These are phyloP conservation scores for Lutjanus argentimaculatus DNA, from an alignment of 2,797 vertebrate genomes.

Conservation along the genomic window DNA sequence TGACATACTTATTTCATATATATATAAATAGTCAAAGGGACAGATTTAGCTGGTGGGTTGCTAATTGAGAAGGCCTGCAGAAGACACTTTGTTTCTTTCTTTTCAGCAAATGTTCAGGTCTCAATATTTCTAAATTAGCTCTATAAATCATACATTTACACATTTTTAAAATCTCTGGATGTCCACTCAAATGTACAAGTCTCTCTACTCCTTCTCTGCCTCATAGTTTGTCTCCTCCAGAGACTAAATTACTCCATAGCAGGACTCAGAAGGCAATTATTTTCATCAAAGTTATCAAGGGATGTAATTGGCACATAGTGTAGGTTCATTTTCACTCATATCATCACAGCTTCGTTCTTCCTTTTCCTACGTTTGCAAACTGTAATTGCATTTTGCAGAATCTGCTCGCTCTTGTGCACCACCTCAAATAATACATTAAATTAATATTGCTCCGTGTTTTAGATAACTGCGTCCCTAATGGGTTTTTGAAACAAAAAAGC, in stretches of 20 bases:
- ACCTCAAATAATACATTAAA: background rate
- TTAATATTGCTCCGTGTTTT: background rate
- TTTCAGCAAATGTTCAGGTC: background rate
- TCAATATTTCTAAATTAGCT: background rate
- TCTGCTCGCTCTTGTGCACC: background rate
- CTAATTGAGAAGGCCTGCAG: too few relatives aligned
- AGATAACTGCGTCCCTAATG: background rate
- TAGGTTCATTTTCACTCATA: conserved; percentile 7
- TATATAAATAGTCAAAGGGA: too few relatives aligned
- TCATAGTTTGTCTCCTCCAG: background rate
- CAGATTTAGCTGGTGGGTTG: too few relatives aligned
- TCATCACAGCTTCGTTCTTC: background rate
- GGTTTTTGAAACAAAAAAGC: background rate
- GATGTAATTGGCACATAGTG: conserved; percentile 9
- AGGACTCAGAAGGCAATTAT: background rate
- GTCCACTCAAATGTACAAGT: background rate
- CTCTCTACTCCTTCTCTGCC: background rate
- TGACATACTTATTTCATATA: too few relatives aligned
- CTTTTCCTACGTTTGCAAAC: conserved; percentile 8
- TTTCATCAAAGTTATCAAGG: conserved; percentile 6
- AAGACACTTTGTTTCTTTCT: background rate
- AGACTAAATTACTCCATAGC: background rate
- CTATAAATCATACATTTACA: background rate
- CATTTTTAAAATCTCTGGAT: too few relatives aligned
- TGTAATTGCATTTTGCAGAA: background rate